phyloP scores from a whole-genome alignment of 1,140 invertebrate genomes.

The Watersipora subatra region DNA sequence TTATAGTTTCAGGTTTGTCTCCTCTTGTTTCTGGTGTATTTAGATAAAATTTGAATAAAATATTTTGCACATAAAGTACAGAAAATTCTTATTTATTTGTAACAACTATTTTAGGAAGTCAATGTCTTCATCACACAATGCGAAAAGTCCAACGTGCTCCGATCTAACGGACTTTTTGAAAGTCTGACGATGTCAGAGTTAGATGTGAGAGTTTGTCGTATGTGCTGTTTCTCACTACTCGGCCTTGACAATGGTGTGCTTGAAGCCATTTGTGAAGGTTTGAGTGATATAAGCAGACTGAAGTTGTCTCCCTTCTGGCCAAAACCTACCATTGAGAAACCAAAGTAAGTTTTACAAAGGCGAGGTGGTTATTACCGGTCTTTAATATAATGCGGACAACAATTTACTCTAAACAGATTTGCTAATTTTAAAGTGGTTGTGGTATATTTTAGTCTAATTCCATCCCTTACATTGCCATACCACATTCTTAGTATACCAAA shows the following conservation, averaged over 20 bases:
- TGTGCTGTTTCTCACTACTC: no score
- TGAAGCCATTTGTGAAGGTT: neutral
- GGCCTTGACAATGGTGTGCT: neutral
- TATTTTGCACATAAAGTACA: neutral
- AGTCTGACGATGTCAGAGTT: neutral
- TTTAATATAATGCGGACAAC: no score
- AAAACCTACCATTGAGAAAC: neutral
- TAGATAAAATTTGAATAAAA: neutral
- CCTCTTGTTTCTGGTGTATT: neutral
- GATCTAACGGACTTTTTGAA: neutral
- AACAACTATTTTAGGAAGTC: neutral
- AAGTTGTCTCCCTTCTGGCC: neutral
- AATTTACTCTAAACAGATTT: no score
- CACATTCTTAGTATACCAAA: no score
- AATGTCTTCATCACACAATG: neutral
- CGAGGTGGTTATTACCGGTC: no score
- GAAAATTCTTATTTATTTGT: neutral
- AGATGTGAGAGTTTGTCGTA: no score
- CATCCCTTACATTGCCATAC: no score
- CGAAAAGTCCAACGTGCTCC: neutral
- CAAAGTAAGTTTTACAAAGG: no score
- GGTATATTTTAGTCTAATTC: no score
- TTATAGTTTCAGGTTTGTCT: neutral
- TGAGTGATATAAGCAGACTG: neutral
- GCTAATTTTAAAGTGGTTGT: no score